Evolutionary conservation across 2,113 vertebrate species (phyloP), one percentile per base, ranked within the genome.

Genomic region (Zosterops pallidus): DNA sequence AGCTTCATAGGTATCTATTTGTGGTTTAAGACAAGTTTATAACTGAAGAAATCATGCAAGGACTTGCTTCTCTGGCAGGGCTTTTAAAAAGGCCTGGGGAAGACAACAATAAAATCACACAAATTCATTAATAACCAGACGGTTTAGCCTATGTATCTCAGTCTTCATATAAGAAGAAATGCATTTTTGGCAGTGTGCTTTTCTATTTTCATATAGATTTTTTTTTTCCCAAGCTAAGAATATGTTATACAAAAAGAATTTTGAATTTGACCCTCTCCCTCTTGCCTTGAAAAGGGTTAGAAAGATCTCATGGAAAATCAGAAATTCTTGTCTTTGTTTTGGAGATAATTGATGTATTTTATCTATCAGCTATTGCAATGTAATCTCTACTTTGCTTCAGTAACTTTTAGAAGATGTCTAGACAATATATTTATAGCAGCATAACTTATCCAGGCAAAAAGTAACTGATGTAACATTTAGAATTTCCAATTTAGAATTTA

Each of bases 371-470:
- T 81, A 49, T 74, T 39, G 35, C 37, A 19, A 91, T 67, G 28
- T 5, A 86, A 1, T 52, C 25, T 92, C 64, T 56, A 74, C 70
- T 81, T 84, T 71, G 74, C 55, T 71, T 77, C 87, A 84, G 71
- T 88, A 90, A 72, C 69, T 93, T 87, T 44, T 6, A 70, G 86
- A 96, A 91, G 65, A 47, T 67, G 92, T 82, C 70, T 63, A 94
- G 86, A 81, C 52, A 92, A 77, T 3, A 17, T 79, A 52, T 92
- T 94, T 90, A 79, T 52, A 64, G 83, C 83, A 94, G 42, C 41
- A 74, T 33, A 92, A 76, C 29, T 95, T 89, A 90, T 53, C 46
- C 81, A 92, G 69, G 91, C 28, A 89, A 94, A 95, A 85, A 90
- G 11, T 82, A 87, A 84, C 72, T 4, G 15, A 33, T 44, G 13